A percentile compares a stretch with the other conserved stretches of the same genome.
Evolutionary conservation across 1,140 invertebrate species (phyloP).

Genomic region (Pristionchus pacificus): DNA sequence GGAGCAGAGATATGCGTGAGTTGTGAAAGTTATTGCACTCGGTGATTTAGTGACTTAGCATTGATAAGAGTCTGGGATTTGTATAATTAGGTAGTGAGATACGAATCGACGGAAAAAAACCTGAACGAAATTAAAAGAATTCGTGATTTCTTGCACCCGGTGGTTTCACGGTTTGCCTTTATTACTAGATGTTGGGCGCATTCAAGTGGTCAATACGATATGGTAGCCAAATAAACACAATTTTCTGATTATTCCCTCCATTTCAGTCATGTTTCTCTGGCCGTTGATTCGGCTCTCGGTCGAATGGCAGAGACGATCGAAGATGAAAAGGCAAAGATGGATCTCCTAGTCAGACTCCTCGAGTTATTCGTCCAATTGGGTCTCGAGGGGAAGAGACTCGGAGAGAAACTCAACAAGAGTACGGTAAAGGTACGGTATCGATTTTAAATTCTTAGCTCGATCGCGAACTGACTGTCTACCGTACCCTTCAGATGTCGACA

Average conservation of each 20-base stretch:
- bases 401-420: conserved; percentile 54
- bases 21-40: too few relatives aligned
- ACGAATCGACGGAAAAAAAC: too few relatives aligned
- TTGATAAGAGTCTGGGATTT: too few relatives aligned
- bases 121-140: too few relatives aligned
- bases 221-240: too few relatives aligned
- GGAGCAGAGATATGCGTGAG: conserved; percentile 63
- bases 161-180: too few relatives aligned
- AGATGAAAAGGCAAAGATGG: conserved; percentile 75
- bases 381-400: conserved; percentile 79
- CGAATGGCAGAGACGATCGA: conserved; percentile 89
- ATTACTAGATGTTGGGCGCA: too few relatives aligned
- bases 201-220: too few relatives aligned
- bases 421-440: conserved; percentile 45
- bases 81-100: too few relatives aligned
- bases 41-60: too few relatives aligned
- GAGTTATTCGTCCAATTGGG: conserved; percentile 96
- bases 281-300: conserved; percentile 86
- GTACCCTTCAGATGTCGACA: conserved; percentile 70
- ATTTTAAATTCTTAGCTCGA: background rate
- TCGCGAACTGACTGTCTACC: conserved; percentile 9
- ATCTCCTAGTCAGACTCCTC: conserved; percentile 74
- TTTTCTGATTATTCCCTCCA: too few relatives aligned
- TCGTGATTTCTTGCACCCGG: too few relatives aligned
- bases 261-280: conserved; percentile 75